These are phyloP conservation scores for Zophobas atratus DNA, from an alignment of 1,140 invertebrate genomes.

Conservation along the genomic window DNA sequence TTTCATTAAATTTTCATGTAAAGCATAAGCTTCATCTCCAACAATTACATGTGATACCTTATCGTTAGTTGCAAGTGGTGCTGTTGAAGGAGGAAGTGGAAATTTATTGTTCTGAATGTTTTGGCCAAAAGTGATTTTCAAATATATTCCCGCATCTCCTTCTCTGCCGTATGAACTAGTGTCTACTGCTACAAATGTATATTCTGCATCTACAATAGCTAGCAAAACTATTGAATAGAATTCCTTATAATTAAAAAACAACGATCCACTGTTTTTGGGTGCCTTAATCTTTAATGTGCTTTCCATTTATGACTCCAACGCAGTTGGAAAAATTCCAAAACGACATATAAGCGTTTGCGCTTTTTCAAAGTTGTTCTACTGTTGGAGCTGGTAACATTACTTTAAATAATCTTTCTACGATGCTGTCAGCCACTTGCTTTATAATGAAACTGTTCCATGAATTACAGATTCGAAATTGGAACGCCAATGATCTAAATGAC, in stretches of 20 bases:
- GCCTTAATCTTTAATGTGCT: conserved; percentile 62
- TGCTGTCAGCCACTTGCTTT: not conserved
- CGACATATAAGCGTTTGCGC: not conserved
- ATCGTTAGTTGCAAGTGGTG: not conserved
- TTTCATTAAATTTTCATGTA: not conserved
- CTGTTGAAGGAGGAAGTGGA: not conserved
- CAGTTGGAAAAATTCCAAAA: conserved; percentile 57
- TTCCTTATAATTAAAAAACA: conserved; percentile 69
- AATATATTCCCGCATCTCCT: conserved; percentile 50
- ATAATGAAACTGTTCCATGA: not conserved
- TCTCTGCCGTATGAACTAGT: conserved; percentile 66
- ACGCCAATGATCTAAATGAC: not conserved
- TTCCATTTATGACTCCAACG: conserved; percentile 67
- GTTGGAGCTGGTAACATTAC: not conserved
- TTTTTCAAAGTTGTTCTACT: not conserved
- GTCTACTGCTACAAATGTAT: conserved; percentile 65
- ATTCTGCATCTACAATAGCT: conserved; percentile 65
- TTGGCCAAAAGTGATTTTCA: conserved; percentile 16
- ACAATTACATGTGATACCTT: not conserved
- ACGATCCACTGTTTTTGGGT: conserved; percentile 63
- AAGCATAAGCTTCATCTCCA: not conserved
- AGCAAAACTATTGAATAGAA: conserved; percentile 67
- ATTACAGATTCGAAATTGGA: not conserved
- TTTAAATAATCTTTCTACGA: not conserved
- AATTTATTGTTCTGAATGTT: not conserved